These are phyloP conservation scores for Pogona vitticeps DNA, from an alignment of 2,113 vertebrate genomes.

Conservation along the genomic window DNA sequence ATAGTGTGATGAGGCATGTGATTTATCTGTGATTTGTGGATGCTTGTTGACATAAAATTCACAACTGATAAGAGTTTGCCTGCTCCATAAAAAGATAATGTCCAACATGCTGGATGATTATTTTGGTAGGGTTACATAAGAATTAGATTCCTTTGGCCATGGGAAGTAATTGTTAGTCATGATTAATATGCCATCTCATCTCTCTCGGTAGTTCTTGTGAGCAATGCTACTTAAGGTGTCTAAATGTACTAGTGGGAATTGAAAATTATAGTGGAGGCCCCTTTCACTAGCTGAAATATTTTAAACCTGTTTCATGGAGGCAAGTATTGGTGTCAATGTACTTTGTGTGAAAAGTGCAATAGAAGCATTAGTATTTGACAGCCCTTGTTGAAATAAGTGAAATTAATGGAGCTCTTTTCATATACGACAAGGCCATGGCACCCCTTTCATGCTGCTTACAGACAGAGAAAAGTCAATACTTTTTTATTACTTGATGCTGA, in stretches of 20 bases:
- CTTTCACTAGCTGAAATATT: slow-evolving; percentile 79
- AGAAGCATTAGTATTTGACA: slow-evolving; percentile 88
- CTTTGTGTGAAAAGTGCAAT: slow-evolving; percentile 84
- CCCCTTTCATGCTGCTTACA: slow-evolving; percentile 89
- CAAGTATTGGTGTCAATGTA: slow-evolving; percentile 80
- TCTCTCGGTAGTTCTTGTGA: slow-evolving; percentile 55
- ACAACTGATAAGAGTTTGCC: slow-evolving; percentile 42
- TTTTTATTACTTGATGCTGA: slow-evolving; percentile 91
- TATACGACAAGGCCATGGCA: slow-evolving; percentile 87
- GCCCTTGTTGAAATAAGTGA: slow-evolving; percentile 90
- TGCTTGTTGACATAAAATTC: slow-evolving; percentile 3
- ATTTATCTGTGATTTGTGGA: slow-evolving; percentile 43
- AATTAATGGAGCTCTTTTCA: slow-evolving; percentile 91
- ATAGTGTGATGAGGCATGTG: slow-evolving; percentile 48
- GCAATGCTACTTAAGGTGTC: slow-evolving; percentile 51
- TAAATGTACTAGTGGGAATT: slow-evolving; percentile 63
- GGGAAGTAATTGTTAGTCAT: slow-evolving; percentile 50
- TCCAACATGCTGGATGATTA: slow-evolving; percentile 62
- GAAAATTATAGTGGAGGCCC: slow-evolving; percentile 68
- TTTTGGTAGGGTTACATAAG: slow-evolving; percentile 52
- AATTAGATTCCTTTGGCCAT: slow-evolving; percentile 48
- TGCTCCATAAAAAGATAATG: neutral
- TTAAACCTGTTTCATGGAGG: slow-evolving; percentile 81
- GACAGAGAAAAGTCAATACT: slow-evolving; percentile 93
- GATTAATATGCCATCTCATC: slow-evolving; percentile 61